phyloP scores from a whole-genome alignment of 2,113 vertebrate species.

The Tamias sibiricus region DNA sequence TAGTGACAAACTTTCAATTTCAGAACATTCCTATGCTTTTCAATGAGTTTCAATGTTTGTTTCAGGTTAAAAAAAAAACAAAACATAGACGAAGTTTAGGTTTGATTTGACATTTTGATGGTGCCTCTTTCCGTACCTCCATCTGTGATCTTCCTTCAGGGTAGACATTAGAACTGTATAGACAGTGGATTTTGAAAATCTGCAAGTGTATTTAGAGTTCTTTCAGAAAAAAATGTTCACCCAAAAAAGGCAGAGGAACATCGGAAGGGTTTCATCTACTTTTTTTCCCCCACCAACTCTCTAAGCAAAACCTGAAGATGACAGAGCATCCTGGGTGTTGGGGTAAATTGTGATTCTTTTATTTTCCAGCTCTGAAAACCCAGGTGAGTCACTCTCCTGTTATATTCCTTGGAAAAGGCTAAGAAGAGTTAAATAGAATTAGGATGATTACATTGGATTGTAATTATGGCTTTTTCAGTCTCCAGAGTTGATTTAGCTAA shows the following conservation, averaged over 20 bases:
- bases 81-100: neutral
- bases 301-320: neutral
- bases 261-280: neutral
- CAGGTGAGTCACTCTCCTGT: neutral
- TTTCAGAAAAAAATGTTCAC: conserved; percentile 31
- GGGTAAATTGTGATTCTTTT: neutral
- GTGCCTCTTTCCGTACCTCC: neutral
- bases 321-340: neutral
- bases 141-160: neutral
- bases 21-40: neutral
- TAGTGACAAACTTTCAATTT: neutral
- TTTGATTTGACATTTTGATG: neutral
- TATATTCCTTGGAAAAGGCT: neutral
- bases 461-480: neutral
- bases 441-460: neutral
- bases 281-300: neutral
- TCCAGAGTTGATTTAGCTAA: conserved; percentile 12
- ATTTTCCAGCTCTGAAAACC: neutral
- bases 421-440: neutral
- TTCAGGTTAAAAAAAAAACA: neutral
- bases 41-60: neutral
- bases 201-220: neutral
- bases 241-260: neutral
- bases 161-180: neutral
- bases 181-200: conserved; percentile 30